phyloP scores from a whole-genome alignment of 2,113 vertebrate species.

The Callithrix jacchus region DNA sequence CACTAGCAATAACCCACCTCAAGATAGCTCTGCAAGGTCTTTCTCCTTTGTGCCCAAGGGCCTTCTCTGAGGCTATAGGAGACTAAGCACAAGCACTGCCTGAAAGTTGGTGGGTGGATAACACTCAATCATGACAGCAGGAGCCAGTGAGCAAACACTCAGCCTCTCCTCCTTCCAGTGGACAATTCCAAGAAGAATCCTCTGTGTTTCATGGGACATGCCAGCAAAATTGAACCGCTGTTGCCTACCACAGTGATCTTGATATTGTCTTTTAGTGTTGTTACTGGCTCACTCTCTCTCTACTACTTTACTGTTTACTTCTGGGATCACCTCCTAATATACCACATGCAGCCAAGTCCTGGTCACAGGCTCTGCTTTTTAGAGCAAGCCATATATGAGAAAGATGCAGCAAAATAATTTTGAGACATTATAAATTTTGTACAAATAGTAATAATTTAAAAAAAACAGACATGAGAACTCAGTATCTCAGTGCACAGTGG shows the following conservation, averaged over 20 bases:
- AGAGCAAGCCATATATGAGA: not conserved
- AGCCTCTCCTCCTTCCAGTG: not conserved
- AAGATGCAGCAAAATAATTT: not conserved
- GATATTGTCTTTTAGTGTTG: not conserved
- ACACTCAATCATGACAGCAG: not conserved
- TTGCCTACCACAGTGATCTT: not conserved
- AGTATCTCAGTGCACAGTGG: not conserved
- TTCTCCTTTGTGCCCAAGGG: not conserved
- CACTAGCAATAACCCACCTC: not conserved
- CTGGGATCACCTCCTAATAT: not conserved
- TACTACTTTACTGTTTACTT: not conserved
- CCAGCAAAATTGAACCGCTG: not conserved
- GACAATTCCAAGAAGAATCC: too few relatives aligned
- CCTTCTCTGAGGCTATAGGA: not conserved
- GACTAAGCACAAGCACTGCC: not conserved
- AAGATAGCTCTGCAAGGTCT: not conserved
- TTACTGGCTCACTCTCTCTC: not conserved
- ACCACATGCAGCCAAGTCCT: not conserved
- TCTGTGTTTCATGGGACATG: not conserved
- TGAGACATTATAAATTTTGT: not conserved
- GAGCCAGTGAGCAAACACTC: not conserved
- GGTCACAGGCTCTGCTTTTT: not conserved
- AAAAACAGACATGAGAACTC: not conserved
- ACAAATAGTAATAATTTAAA: not conserved
- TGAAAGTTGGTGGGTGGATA: not conserved